Base-by-base conservation (phyloP, 2,888 invertebrate genomes). In the Scaeva pyrastri region DNA sequence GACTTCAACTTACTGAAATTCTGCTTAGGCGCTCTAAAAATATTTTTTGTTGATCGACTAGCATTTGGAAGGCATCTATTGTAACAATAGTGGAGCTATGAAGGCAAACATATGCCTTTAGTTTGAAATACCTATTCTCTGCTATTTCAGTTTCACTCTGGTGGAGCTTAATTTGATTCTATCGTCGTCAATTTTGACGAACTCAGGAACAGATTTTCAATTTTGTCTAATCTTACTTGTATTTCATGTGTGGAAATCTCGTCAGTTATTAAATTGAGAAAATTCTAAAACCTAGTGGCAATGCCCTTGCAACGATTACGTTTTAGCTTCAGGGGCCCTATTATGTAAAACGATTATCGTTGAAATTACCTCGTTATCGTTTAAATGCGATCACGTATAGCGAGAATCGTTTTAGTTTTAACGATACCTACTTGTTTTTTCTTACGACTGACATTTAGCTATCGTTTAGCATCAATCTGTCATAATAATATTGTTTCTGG, bases 21-120 rank as follows among this genome's bases (percentile, higher is more conserved):
- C 52, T 52, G 12, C 23, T 52, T 14, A 52, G n/a, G 23, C 23
- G 52, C n/a, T 52, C 23, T 23, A 50, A 50, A 21, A 52, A 52
- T 52, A 14, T 12, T 52, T 12, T 23, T 52, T 23, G 52, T 12
- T 52, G 52, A 23, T 52, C 52, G 11, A 52, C 21, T 23, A 52
- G 5, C 12, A 14, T 52, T 23, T 52, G 52, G 14, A 52, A 52
- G 14, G 52, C 52, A 52, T 52, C 52, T 23, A 1, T 12, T 14
- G 4, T 52, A 12, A 52, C 21, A 21, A 48, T 11, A 2, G 48
- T 48, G 3, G 21, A 21, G 21, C 21, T 48, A 4, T 48, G 11
- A 19, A 19, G 48, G 31, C 8, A 31, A 7, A 31, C n/a, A 5
- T 31, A 5, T 5, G 31, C 31, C 31, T 31, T 31, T 31, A 31